A percentile compares a stretch with the other conserved stretches of the same genome.
phyloP scores from a whole-genome alignment of 2,888 invertebrate species.

The Perdita meconis region DNA sequence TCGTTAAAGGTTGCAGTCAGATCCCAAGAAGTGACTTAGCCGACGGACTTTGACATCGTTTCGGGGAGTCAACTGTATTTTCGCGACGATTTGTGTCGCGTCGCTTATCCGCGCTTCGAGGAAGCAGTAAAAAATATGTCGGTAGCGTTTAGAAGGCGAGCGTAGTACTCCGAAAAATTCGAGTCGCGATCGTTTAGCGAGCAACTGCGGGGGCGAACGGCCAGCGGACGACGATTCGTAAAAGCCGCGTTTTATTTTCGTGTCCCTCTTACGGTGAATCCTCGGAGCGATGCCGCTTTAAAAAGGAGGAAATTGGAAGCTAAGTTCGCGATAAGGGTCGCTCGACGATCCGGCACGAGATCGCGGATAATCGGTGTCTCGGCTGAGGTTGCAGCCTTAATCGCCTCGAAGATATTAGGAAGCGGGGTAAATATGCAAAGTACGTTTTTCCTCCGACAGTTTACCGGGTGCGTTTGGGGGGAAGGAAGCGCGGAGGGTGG shows the following conservation, averaged over 20 bases:
- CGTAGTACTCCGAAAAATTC: neutral
- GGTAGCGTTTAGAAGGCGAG: constrained; percentile 9
- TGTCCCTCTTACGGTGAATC: no score
- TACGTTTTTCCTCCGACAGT: constrained; percentile 77
- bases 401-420: constrained; percentile 65
- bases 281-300: no score
- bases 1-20: neutral
- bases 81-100: neutral
- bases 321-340: neutral
- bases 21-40: constrained; percentile 6
- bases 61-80: constrained; percentile 25
- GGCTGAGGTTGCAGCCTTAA: constrained; percentile 27
- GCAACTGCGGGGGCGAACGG: no score
- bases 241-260: no score
- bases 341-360: constrained; percentile 15
- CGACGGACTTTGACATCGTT: constrained; percentile 18
- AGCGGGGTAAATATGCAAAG: constrained; percentile 80
- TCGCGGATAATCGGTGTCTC: constrained; percentile 21
- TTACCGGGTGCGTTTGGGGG: constrained; percentile 44
- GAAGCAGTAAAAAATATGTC: constrained; percentile 46
- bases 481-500: constrained; percentile 2
- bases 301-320: no score
- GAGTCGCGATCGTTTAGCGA: constrained; percentile 24
- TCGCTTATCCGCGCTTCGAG: constrained; percentile 20
- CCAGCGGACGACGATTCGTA: no score